Base-by-base conservation (phyloP, 2,797 vertebrate species). In the Cossypha polioptera region DNA sequence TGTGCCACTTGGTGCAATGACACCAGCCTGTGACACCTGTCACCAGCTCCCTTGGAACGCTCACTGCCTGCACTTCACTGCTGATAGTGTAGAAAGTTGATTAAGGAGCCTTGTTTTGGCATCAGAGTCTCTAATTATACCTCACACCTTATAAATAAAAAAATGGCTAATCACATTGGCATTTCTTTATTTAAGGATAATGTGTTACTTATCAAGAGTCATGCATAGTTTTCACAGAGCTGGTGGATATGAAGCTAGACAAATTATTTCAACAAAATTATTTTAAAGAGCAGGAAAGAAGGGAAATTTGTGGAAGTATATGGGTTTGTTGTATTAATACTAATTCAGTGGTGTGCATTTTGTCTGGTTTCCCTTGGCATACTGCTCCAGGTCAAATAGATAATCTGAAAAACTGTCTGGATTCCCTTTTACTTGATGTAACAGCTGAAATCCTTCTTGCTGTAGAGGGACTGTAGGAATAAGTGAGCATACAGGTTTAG, bases 31-130 rank as follows among this genome's bases (percentile, higher is more conserved):
- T 94, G 92, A 94, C 75, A 83, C 61, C 54, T 9, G 2, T 80
- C 68, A 51, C 59, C 84, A 57, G 71, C 84, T 85, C 53, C 11
- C 77, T 92, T 66, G 69, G 59, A 92, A 78, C 0, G 1, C 80
- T 88, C 0, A 0, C 80, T 93, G 73, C 74, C 75, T 57, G 80
- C 51, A 17, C 80, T 96, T 86, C 35, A 13, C 43, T 94, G 72
- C 67, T 85, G 71, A 55, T 91, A 67, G 65, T n/a, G 25, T 33
- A 73, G 67, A 21, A 82, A 47, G 88, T 90, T 81, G 71, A 86
- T 66, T 84, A 79, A 88, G 63, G 63, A 93, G 31, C 55, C 71
- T 73, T 90, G 45, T 61, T 95, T 87, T 89, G 83, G 53, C 77
- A 77, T 71, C 59, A 29, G 26, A 29, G 26, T 50, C 21, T 93